Evolutionary conservation across 2,888 invertebrate species (phyloP), one percentile per base, ranked within the genome.

Genomic region (Venusia cambrica): DNA sequence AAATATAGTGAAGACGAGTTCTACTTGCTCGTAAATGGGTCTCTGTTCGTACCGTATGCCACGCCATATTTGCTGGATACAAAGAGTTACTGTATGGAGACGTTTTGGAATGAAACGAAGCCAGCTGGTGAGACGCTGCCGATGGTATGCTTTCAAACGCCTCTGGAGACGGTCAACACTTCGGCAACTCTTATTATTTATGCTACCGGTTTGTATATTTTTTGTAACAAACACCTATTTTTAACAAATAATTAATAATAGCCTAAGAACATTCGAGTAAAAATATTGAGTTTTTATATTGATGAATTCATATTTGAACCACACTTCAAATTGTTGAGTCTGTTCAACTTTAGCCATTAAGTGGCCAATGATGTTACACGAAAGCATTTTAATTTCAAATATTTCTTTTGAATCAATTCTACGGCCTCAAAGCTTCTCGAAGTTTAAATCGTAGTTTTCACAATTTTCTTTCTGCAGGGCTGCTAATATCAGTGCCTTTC

Each of bases 71-170:
- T 90, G 53, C 63, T 90, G 17, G 73, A 73, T 4, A 87, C 87
- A 1, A 77, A 77, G 30, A 87, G 89, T 46, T 91, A 88, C 58
- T 91, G 91, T 54, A 89, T 91, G 88, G 91, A 91, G 56, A 71
- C 88, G 0, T 87, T 90, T 48, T 87, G 73, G 63, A 83, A 73
- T 33, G 74, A 76, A 38, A 61, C 79, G 0, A 68, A 68, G 26
- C 85, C 85, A 17, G 81, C 81, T 5, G 79, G 77, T 3, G 49
- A 84, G 7, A 89, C 89, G 2, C 52, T 90, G 16, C 89, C 89
- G 0, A 71, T 91, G 41, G 79, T 90, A 3, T 91, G 91, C 55
- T 87, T 87, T 49, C 55, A 67, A 5, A 54, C 74, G 0, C 72
- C 79, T 0, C 35, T 66, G 31, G 76, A 76, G 21, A 73, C 76